Conservation (phyloP, 2,113 vertebrate genomes). For the Mandrillus leucophaeus region DNA sequence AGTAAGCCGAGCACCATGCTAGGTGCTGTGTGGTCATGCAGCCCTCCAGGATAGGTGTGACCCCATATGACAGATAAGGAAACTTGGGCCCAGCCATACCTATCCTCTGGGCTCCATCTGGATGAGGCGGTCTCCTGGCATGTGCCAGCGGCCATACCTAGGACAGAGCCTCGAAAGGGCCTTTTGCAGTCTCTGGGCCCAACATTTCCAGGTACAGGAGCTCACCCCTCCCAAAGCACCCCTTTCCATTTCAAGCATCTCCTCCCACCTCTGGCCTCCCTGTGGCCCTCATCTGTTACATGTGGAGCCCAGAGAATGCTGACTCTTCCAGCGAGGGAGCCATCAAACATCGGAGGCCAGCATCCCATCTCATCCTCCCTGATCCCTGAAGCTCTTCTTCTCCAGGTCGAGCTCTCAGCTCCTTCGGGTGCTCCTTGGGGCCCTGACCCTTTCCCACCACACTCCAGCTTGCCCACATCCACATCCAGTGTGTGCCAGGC, state of each 20-base stretch:
- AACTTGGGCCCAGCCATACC: background rate
- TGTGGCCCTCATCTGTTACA: fast-evolving
- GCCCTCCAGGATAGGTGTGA: fast-evolving
- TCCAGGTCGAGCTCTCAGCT: background rate
- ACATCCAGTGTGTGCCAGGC: fast-evolving
- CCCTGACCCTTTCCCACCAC: background rate
- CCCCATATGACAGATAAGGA: background rate
- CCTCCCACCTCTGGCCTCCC: background rate
- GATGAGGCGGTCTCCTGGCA: background rate
- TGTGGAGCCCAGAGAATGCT: background rate
- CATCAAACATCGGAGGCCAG: fast-evolving
- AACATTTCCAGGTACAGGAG: background rate
- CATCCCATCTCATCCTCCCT: background rate
- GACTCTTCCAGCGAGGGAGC: too few species aligned
- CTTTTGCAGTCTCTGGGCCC: background rate
- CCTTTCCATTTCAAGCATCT: background rate
- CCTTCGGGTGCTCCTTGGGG: fast-evolving
- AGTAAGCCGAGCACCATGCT: background rate
- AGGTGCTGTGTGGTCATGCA: fast-evolving
- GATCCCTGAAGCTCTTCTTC: fast-evolving
- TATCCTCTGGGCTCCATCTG: fast-evolving
- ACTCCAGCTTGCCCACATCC: fast-evolving
- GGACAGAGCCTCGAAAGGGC: background rate
- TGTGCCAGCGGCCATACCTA: background rate
- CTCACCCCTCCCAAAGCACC: background rate